These are phyloP conservation scores for Uloborus plumipes DNA, from an alignment of 2,888 invertebrate genomes.

Conservation along the genomic window DNA sequence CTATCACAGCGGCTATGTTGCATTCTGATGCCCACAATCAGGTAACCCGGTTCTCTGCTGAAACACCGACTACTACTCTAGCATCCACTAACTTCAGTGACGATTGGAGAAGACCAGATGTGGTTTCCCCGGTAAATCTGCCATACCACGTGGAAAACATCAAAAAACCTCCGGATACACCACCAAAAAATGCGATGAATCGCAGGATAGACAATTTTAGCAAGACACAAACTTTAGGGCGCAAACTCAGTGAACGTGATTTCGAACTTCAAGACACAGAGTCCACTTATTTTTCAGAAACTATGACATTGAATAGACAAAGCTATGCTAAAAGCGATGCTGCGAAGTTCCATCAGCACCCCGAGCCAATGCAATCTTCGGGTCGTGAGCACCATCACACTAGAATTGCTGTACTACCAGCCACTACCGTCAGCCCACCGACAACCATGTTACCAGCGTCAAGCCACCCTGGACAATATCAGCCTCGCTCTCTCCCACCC, in stretches of 20 bases:
- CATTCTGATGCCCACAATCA: constrained; percentile 58
- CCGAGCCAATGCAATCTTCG: constrained; percentile 18
- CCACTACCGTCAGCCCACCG: constrained; percentile 42
- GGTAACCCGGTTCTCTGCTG: constrained; percentile 52
- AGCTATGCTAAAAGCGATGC: constrained; percentile 48
- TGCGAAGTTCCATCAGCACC: constrained; percentile 30
- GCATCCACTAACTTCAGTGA: constrained; percentile 51
- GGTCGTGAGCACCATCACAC: constrained; percentile 23
- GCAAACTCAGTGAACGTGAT: constrained; percentile 36
- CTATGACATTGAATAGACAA: constrained; percentile 61
- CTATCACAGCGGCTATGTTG: constrained; percentile 78
- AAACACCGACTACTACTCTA: constrained; percentile 52
- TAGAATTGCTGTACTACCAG: constrained; percentile 27
- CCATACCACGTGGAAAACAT: constrained; percentile 34
- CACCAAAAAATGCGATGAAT: constrained; percentile 36
- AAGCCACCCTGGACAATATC: constrained; percentile 20
- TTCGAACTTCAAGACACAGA: constrained; percentile 40
- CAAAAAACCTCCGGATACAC: constrained; percentile 56
- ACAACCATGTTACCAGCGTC: constrained; percentile 44
- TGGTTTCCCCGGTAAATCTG: constrained; percentile 47
- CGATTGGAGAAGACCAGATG: constrained; percentile 52
- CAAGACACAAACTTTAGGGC: constrained; percentile 47
- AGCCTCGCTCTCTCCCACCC: constrained; percentile 32
- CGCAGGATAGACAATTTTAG: constrained; percentile 39
- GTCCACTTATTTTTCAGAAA: constrained; percentile 38